Conservation (phyloP, 2,113 vertebrate genomes). For the Macaca mulatta region DNA sequence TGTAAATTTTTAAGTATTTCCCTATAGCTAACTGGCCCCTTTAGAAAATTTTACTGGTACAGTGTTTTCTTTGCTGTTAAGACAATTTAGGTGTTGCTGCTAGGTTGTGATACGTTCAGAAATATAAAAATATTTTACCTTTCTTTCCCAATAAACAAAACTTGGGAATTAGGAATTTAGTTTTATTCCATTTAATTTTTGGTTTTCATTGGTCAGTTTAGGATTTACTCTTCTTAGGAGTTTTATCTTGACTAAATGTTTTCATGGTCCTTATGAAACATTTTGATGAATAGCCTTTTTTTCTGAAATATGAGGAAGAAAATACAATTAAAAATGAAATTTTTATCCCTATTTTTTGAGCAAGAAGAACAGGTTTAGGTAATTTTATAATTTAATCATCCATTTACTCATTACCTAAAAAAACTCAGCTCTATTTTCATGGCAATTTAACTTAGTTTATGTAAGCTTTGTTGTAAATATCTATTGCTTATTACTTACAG, state of each 20-base stretch:
- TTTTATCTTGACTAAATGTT: constrained; percentile 25
- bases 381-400: background rate
- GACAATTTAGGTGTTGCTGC: background rate
- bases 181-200: constrained; percentile 36
- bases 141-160: background rate
- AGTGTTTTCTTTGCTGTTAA: background rate
- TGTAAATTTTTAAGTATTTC: constrained; percentile 36
- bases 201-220: background rate
- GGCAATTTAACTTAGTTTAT: background rate
- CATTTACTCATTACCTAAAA: constrained; percentile 13
- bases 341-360: background rate
- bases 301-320: background rate
- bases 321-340: constrained; percentile 15
- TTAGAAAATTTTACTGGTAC: background rate
- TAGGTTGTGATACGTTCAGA: background rate
- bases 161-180: background rate
- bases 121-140: background rate
- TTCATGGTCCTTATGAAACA: background rate
- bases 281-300: background rate
- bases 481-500: background rate
- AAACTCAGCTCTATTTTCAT: background rate
- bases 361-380: background rate
- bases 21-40: background rate
- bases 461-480: background rate
- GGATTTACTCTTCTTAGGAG: background rate